Conservation (phyloP, 2,113 vertebrate genomes). For the Clarias macrocephalus region DNA sequence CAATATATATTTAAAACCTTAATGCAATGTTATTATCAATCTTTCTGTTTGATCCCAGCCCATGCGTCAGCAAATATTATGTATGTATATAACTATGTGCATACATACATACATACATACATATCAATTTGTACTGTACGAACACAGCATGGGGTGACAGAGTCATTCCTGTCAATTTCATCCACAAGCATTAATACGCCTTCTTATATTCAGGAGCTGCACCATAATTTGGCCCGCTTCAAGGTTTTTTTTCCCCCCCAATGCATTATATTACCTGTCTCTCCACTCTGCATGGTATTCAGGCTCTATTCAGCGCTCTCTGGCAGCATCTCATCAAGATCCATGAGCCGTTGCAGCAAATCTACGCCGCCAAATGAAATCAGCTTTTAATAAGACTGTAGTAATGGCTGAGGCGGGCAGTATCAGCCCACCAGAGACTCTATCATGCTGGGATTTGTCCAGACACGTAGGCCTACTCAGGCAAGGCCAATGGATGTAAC, state of each 20-base stretch:
- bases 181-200: neutral
- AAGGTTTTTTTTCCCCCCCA: neutral
- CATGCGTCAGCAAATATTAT: neutral
- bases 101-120: no score
- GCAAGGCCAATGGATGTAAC: neutral
- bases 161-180: neutral
- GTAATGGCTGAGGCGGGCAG: neutral
- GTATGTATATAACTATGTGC: no score
- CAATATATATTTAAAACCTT: no score
- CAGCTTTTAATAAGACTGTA: conserved; percentile 28
- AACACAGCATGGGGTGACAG: neutral
- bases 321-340: conserved; percentile 8
- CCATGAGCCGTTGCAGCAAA: conserved; percentile 1
- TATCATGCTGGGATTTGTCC: neutral
- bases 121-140: neutral
- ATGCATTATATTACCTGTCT: neutral
- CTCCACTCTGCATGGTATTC: conserved; percentile 8
- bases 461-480: neutral
- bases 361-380: conserved; percentile 25
- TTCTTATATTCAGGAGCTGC: neutral
- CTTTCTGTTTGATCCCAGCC: neutral
- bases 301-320: neutral
- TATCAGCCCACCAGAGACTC: neutral
- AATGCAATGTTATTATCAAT: neutral
- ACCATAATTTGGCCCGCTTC: neutral